Percentiles rank a stretch among this genome's conserved stretches.
phyloP scores from a whole-genome alignment of 2,888 invertebrate species.

The Spicauda simplicius region DNA sequence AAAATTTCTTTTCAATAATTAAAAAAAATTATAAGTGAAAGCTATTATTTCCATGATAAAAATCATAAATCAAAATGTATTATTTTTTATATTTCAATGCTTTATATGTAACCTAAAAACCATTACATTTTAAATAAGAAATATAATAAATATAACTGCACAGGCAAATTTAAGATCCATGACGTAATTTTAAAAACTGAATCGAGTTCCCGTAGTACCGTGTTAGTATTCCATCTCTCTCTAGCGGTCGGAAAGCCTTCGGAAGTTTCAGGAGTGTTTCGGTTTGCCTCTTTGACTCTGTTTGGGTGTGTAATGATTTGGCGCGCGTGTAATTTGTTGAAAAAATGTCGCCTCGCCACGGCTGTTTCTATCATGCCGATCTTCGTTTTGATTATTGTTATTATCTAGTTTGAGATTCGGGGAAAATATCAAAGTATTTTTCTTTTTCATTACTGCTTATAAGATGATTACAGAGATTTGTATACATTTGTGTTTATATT shows the following conservation, averaged over 20 bases:
- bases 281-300: conserved; percentile 83
- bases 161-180: too few relatives aligned
- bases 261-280: conserved; percentile 80
- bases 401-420: conserved; percentile 44
- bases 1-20: too few relatives aligned
- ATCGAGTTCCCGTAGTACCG: conserved; percentile 61
- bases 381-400: conserved; percentile 63
- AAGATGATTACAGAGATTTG: not conserved
- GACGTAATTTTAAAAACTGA: not conserved
- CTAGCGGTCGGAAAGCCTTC: conserved; percentile 71
- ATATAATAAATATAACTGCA: too few relatives aligned
- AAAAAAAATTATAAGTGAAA: too few relatives aligned
- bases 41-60: too few relatives aligned
- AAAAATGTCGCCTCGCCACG: conserved; percentile 69
- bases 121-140: too few relatives aligned
- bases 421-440: conserved; percentile 1
- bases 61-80: too few relatives aligned
- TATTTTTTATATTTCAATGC: too few relatives aligned
- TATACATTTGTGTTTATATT: not conserved
- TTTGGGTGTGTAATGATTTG: conserved; percentile 83
- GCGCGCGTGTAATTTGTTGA: conserved; percentile 77
- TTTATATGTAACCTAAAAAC: too few relatives aligned
- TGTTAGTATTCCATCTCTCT: conserved; percentile 58
- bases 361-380: conserved; percentile 57
- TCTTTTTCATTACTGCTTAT: not conserved